Conservation (phyloP, 2,113 vertebrate genomes). For the Coregonus clupeaformis region DNA sequence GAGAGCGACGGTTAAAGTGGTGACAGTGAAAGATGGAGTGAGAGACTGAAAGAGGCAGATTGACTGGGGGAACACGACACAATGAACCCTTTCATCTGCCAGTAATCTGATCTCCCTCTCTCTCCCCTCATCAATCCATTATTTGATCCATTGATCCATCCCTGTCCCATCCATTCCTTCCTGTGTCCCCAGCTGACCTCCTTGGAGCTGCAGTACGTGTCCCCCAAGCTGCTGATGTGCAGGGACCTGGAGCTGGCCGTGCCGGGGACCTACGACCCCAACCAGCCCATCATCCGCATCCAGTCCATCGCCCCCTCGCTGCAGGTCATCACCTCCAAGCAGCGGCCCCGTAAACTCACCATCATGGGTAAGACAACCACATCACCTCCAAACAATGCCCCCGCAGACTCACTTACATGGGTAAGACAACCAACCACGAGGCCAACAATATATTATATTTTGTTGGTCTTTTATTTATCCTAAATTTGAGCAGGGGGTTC, state of each 20-base stretch:
- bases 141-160: background rate
- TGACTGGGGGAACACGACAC: background rate
- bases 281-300: conserved; percentile 95
- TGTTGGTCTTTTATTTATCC: too few species aligned
- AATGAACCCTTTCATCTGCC: background rate
- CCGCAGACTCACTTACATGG: too few species aligned
- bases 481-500: too few species aligned
- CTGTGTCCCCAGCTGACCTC: conserved; percentile 84
- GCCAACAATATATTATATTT: too few species aligned
- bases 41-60: background rate
- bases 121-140: background rate
- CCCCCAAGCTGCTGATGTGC: conserved; percentile 97
- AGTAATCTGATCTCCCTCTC: background rate
- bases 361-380: conserved; percentile 87
- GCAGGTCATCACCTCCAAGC: conserved; percentile 99
- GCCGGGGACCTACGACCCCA: conserved; percentile 95
- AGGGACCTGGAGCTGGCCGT: conserved; percentile 94
- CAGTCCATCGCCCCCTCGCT: conserved; percentile 94
- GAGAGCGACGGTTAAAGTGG: background rate
- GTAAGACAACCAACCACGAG: too few species aligned
- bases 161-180: background rate
- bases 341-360: conserved; percentile 94
- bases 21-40: background rate
- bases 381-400: too few species aligned
- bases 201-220: conserved; percentile 94